Percentiles rank a stretch among this genome's conserved stretches.
These are phyloP conservation scores for Amblyjoppa fuscipennis DNA, from an alignment of 2,888 invertebrate species.

Conservation along the genomic window DNA sequence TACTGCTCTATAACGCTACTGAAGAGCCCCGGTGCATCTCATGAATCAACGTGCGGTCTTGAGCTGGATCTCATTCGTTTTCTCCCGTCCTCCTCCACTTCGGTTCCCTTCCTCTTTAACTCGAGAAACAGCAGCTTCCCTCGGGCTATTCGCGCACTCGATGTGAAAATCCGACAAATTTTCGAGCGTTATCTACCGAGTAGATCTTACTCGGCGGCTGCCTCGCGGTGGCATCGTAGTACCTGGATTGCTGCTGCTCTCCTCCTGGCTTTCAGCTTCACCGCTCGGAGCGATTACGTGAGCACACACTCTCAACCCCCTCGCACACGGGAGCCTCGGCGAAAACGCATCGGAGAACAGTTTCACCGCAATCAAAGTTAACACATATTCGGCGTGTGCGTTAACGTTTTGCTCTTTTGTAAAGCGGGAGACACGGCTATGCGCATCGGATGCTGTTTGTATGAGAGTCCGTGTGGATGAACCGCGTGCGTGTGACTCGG, in stretches of 20 bases:
- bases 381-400: constrained; percentile 39
- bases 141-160: constrained; percentile 51
- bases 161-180: constrained; percentile 63
- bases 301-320: not conserved
- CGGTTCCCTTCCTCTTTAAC: constrained; percentile 25
- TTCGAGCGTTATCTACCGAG: constrained; percentile 54
- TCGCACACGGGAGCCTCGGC: not conserved
- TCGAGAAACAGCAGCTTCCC: constrained; percentile 43
- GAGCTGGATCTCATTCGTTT: constrained; percentile 58
- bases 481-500: not conserved
- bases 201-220: constrained; percentile 17
- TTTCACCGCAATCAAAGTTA: constrained; percentile 67
- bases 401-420: not conserved
- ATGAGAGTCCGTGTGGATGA: not conserved
- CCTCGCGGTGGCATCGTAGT: not conserved
- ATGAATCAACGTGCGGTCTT: constrained; percentile 64
- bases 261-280: not conserved
- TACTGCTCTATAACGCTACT: constrained; percentile 10
- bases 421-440: not conserved
- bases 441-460: not conserved
- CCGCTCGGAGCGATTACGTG: not conserved
- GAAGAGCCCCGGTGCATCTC: constrained; percentile 50
- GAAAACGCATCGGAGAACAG: constrained; percentile 22
- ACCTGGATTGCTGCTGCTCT: constrained; percentile 4
- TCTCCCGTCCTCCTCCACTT: constrained; percentile 1